phyloP scores from a whole-genome alignment of 1,140 invertebrate species.

The Steinernema feltiae region DNA sequence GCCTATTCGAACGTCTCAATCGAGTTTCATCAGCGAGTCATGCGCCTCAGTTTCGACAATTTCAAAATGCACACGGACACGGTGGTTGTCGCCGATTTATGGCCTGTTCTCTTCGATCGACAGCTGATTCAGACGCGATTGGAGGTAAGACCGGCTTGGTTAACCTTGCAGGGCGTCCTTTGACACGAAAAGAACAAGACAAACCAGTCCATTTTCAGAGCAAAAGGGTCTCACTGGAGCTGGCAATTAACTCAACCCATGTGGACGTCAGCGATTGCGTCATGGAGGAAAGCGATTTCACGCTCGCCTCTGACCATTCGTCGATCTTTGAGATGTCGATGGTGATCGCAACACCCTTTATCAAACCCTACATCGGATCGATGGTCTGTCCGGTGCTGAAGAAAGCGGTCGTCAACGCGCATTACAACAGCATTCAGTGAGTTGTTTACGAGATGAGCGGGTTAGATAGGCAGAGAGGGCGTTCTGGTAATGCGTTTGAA shows the following conservation, averaged over 20 bases:
- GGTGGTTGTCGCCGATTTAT: background rate
- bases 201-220: background rate
- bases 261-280: background rate
- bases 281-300: background rate
- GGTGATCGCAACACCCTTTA: background rate
- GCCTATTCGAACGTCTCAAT: background rate
- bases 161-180: background rate
- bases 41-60: background rate
- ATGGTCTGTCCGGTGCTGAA: slow-evolving; percentile 21
- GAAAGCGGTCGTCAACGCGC: slow-evolving; percentile 4
- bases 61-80: slow-evolving; percentile 11
- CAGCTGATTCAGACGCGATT: background rate
- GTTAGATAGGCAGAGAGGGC: background rate
- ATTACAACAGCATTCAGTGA: slow-evolving; percentile 25
- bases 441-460: background rate
- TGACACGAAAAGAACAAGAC: background rate
- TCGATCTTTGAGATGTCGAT: background rate
- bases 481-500: no score
- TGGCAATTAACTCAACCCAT: background rate
- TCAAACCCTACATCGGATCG: background rate
- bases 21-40: background rate
- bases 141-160: slow-evolving; percentile 4
- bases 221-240: background rate
- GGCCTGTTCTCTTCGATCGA: background rate
- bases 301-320: background rate